Conservation (phyloP, 2,888 invertebrate genomes). For the Acanthosoma haemorrhoidale region DNA sequence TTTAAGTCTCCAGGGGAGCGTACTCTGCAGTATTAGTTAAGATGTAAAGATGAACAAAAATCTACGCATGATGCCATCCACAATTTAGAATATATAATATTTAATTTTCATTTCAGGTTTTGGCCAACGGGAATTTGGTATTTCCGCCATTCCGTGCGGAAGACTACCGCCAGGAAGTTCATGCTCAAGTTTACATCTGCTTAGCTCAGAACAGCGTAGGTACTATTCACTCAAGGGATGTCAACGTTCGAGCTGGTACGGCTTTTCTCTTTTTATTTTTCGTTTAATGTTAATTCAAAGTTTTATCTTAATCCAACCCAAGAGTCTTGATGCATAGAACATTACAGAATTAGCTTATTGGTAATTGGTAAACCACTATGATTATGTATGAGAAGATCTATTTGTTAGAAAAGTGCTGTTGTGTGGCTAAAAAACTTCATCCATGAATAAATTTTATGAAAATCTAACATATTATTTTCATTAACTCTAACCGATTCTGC, state of each 20-base stretch:
- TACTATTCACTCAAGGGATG: slow-evolving; percentile 83
- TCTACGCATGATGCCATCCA: too few species aligned
- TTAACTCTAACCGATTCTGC: too few species aligned
- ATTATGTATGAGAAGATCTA: too few species aligned
- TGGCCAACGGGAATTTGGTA: slow-evolving; percentile 86
- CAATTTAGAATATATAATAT: neutral
- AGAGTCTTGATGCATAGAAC: neutral
- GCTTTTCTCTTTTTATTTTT: neutral
- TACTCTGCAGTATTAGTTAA: too few species aligned
- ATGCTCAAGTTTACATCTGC: slow-evolving; percentile 90
- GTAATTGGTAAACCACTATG: too few species aligned
- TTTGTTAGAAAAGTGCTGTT: too few species aligned
- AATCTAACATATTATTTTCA: too few species aligned
- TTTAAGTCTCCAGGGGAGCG: too few species aligned
- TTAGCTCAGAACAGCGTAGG: slow-evolving; percentile 84
- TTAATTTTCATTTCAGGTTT: slow-evolving; percentile 52
- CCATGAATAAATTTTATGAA: too few species aligned
- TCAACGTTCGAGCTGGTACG: slow-evolving; percentile 90
- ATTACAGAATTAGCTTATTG: too few species aligned
- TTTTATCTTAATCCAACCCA: neutral
- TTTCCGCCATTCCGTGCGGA: slow-evolving; percentile 92
- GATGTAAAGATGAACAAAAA: too few species aligned
- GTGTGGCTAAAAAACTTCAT: too few species aligned
- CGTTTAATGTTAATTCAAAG: neutral
- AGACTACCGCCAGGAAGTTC: slow-evolving; percentile 88